These are phyloP conservation scores for Epinephelus awoara DNA, from an alignment of 2,797 vertebrate species.

Conservation along the genomic window DNA sequence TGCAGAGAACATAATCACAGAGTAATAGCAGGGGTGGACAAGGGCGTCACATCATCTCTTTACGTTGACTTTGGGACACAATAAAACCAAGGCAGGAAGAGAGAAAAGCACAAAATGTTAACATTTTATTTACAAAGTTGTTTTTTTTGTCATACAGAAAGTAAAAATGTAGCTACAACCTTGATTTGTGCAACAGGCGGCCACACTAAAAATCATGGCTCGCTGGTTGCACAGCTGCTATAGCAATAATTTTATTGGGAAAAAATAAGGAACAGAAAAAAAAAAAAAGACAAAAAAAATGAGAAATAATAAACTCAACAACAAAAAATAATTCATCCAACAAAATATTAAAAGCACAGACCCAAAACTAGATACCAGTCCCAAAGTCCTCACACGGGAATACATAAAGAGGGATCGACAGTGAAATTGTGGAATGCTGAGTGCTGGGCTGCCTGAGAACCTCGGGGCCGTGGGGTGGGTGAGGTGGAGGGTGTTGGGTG, in stretches of 20 bases:
- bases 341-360: constrained; percentile 92
- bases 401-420: constrained; percentile 88
- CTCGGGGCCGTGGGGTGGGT: constrained; percentile 69
- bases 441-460: constrained; percentile 90
- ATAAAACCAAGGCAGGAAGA: constrained; percentile 61
- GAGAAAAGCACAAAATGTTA: constrained; percentile 93
- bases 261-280: constrained; percentile 70
- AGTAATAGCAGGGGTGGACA: neutral
- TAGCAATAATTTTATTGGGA: constrained; percentile 91
- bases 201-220: constrained; percentile 89
- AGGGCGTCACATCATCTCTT: neutral
- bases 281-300: constrained; percentile 59
- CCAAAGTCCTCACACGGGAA: constrained; percentile 89
- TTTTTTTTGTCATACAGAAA: constrained; percentile 94
- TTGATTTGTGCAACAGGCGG: constrained; percentile 89
- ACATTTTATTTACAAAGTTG: constrained; percentile 99
- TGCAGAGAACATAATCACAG: neutral
- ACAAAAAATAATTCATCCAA: constrained; percentile 86
- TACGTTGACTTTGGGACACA: constrained; percentile 2
- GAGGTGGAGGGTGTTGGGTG: constrained; percentile 67
- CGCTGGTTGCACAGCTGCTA: constrained; percentile 90
- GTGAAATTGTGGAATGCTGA: constrained; percentile 92
- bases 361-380: constrained; percentile 90
- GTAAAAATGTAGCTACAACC: constrained; percentile 97
- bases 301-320: constrained; percentile 78